These are phyloP conservation scores for Ophiodon elongatus DNA, from an alignment of 2,113 vertebrate genomes.

Conservation along the genomic window DNA sequence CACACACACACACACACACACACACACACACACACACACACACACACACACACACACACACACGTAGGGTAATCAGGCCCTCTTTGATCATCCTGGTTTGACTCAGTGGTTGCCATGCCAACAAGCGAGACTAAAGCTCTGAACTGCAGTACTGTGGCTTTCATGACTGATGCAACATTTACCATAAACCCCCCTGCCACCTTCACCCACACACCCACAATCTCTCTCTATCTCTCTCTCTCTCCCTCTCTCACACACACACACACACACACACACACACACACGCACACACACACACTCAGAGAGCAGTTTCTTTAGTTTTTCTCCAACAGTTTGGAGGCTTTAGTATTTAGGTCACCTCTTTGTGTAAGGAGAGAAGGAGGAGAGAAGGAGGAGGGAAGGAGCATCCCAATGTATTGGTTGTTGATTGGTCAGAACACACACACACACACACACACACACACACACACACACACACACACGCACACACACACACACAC, in stretches of 20 bases:
- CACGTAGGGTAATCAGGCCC: constrained; percentile 25
- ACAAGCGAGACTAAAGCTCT: constrained; percentile 42
- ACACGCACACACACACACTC: not conserved
- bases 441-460: constrained; percentile 7
- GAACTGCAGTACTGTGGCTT: constrained; percentile 57
- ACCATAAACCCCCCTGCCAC: constrained; percentile 15
- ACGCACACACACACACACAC: not conserved
- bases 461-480: not conserved
- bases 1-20: constrained; percentile 17
- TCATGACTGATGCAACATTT: constrained; percentile 69
- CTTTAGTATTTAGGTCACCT: constrained; percentile 65
- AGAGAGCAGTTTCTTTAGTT: constrained; percentile 32
- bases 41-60: constrained; percentile 16
- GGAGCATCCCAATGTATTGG: constrained; percentile 46
- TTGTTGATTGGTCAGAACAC: constrained; percentile 44
- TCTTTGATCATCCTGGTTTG: constrained; percentile 59
- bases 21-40: constrained; percentile 29
- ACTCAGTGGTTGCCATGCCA: constrained; percentile 64
- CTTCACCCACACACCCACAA: not conserved
- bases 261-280: not conserved
- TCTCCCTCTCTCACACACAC: not conserved
- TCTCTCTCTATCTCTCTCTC: too few species aligned
- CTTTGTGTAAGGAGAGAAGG: constrained; percentile 48
- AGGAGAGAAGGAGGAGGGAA: constrained; percentile 47
- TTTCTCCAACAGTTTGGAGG: constrained; percentile 47